phyloP scores from a whole-genome alignment of 2,113 vertebrate species.

The Zosterops hypoxanthus region DNA sequence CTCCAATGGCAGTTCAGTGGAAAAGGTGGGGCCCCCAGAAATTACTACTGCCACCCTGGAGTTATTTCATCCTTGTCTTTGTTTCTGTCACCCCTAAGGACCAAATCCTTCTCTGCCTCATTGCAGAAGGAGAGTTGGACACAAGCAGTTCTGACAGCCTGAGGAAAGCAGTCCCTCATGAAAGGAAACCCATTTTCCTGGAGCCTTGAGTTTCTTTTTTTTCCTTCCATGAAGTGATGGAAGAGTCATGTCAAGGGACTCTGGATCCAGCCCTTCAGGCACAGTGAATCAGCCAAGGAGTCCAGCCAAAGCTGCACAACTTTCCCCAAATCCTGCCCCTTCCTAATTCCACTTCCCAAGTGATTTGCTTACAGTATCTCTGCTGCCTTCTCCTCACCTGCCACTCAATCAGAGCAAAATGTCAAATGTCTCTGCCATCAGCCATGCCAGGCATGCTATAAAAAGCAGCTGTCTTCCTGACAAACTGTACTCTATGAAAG shows the following conservation, averaged over 20 bases:
- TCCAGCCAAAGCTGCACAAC: neutral
- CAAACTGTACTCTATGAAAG: conserved; percentile 21
- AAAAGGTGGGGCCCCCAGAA: neutral
- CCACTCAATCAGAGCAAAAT: conserved; percentile 51
- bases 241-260: neutral
- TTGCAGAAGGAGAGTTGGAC: neutral
- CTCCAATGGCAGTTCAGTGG: neutral
- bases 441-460: conserved; percentile 37
- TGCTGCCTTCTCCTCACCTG: conserved; percentile 21
- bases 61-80: neutral
- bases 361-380: neutral
- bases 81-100: neutral
- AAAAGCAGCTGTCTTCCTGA: conserved; percentile 47
- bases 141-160: neutral
- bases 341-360: neutral
- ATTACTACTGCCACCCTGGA: neutral
- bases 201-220: neutral
- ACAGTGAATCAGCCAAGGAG: neutral
- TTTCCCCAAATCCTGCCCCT: neutral
- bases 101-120: neutral
- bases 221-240: neutral
- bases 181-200: neutral
- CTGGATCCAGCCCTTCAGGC: neutral
- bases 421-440: conserved; percentile 56
- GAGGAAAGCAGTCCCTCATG: neutral